Percentiles rank a stretch among this genome's conserved stretches.
Evolutionary conservation across 2,797 vertebrate species (phyloP).

Genomic region (Pseudocheirus occidentalis): DNA sequence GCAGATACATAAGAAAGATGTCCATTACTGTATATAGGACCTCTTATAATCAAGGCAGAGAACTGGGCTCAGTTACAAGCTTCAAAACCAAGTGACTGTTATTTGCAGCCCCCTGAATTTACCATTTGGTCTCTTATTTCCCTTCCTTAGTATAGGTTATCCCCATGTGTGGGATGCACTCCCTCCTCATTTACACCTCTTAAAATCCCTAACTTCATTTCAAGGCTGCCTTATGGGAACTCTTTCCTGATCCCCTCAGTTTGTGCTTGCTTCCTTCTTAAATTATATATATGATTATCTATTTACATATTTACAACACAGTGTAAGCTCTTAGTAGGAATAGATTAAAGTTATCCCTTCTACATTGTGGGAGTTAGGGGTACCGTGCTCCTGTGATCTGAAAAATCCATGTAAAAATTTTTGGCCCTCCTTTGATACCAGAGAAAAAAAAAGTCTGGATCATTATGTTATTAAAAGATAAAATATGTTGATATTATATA

Average conservation of each 20-base stretch:
- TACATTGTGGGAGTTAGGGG: background rate
- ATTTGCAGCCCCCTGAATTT: background rate
- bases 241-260: background rate
- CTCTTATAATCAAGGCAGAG: background rate
- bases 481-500: background rate
- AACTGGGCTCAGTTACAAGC: too few relatives aligned
- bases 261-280: background rate
- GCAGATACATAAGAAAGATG: background rate
- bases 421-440: background rate
- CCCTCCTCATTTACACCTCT: background rate
- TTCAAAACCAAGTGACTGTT: background rate
- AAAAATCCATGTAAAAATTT: background rate
- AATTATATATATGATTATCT: background rate
- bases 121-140: background rate
- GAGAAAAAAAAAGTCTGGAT: background rate
- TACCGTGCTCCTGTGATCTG: fast-evolving
- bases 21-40: background rate
- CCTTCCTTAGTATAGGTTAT: background rate
- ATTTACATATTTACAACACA: background rate
- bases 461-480: background rate
- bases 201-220: background rate
- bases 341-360: background rate
- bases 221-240: background rate
- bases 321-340: background rate
- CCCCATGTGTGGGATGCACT: background rate